Percentiles rank a stretch among this genome's conserved stretches.
Conservation (phyloP, 2,797 vertebrate species). For the Phalanger gymnotis region DNA sequence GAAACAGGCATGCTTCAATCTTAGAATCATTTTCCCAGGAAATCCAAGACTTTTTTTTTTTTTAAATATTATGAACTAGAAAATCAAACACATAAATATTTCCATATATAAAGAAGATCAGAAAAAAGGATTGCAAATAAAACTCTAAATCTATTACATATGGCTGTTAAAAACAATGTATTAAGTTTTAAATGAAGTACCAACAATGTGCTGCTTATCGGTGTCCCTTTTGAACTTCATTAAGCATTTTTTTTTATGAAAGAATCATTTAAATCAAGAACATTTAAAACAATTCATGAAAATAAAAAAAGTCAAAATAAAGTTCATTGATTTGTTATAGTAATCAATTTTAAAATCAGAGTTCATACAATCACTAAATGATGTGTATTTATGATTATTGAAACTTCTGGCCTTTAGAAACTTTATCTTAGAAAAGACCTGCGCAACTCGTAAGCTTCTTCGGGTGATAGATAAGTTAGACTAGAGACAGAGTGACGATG, state of each 20-base stretch:
- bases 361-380: slow-evolving; percentile 10
- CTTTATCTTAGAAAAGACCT: neutral
- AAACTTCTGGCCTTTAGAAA: slow-evolving; percentile 31
- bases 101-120: neutral
- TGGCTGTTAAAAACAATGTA: neutral
- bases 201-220: neutral
- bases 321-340: neutral
- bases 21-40: neutral
- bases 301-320: neutral
- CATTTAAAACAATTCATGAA: neutral
- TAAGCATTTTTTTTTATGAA: neutral
- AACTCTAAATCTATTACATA: neutral
- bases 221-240: neutral
- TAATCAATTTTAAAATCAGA: neutral
- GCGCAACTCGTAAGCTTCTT: no score
- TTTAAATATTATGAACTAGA: neutral
- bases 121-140: neutral
- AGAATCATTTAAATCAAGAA: neutral
- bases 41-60: neutral
- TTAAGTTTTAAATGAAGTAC: neutral
- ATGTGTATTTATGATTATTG: slow-evolving; percentile 36
- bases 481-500: no score
- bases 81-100: neutral
- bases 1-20: neutral
- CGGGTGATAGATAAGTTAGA: no score